A percentile compares a stretch with the other conserved stretches of the same genome.
Evolutionary conservation across 1,140 invertebrate genomes (phyloP).

Genomic region (Drosophila repleta): DNA sequence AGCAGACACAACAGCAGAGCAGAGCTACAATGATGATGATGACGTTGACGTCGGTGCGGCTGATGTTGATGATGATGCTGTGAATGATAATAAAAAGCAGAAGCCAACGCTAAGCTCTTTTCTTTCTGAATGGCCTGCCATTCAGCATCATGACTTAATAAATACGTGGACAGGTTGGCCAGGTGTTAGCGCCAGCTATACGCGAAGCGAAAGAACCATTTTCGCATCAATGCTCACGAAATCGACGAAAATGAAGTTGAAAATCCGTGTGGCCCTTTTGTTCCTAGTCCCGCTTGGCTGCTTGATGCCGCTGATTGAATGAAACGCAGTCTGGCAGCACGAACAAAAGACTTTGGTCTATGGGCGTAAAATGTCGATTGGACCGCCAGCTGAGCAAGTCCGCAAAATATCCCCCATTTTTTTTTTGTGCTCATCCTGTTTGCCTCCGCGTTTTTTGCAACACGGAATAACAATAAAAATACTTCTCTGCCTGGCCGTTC

Average conservation of each 20-base stretch:
- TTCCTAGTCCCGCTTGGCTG: conserved; percentile 14
- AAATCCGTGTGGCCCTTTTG: conserved; percentile 51
- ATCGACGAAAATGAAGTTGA: conserved; percentile 77
- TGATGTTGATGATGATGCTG: not conserved
- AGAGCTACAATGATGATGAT: conserved; percentile 10
- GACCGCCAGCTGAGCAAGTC: conserved; percentile 26
- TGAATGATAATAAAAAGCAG: conserved; percentile 22
- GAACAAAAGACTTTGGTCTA: conserved; percentile 23
- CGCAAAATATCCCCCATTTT: not conserved
- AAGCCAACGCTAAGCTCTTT: conserved; percentile 26
- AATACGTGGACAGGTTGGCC: conserved; percentile 47
- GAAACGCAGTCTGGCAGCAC: conserved; percentile 23
- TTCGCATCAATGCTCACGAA: conserved; percentile 74
- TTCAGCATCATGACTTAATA: conserved; percentile 73
- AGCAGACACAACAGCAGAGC: not conserved
- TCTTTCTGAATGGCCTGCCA: conserved; percentile 36
- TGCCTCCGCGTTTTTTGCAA: conserved; percentile 3
- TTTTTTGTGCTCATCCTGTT: not conserved
- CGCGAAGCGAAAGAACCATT: conserved; percentile 39
- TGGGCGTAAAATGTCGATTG: not conserved
- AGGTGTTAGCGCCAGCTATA: conserved; percentile 24
- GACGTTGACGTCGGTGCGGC: not conserved
- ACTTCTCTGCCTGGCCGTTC: not conserved
- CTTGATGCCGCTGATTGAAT: conserved; percentile 59
- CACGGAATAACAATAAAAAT: conserved; percentile 33